Evolutionary conservation across 2,888 invertebrate genomes (phyloP).

Genomic region (Pollenia griseotomentosa): DNA sequence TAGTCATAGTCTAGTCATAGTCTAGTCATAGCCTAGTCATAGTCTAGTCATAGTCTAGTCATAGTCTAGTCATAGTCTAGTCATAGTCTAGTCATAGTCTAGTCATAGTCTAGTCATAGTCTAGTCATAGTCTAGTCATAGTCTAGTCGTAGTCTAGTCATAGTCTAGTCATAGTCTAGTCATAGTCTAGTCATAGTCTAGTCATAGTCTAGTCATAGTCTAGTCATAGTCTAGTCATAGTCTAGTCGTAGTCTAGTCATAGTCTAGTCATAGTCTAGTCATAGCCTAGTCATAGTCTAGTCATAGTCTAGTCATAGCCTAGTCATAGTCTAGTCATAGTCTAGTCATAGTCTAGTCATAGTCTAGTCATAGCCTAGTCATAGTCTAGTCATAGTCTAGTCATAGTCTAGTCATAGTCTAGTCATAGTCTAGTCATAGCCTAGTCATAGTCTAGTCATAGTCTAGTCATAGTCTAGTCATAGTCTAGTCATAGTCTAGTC

Average conservation of each 20-base stretch:
- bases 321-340: conserved; percentile 8
- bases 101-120: too few species aligned
- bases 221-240: conserved; percentile 5
- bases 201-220: not conserved
- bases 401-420: conserved; percentile 18
- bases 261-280: not conserved
- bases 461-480: conserved; percentile 9
- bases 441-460: conserved; percentile 18
- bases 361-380: conserved; percentile 14
- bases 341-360: conserved; percentile 18
- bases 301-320: not conserved
- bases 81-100: too few species aligned
- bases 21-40: conserved; percentile 7
- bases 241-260: not conserved
- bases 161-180: too few species aligned
- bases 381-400: conserved; percentile 21
- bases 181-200: not conserved
- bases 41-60: conserved; percentile 1
- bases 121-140: too few species aligned
- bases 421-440: conserved; percentile 16
- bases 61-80: too few species aligned
- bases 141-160: too few species aligned
- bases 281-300: not conserved
- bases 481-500: too few species aligned
- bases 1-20: conserved; percentile 5